These are phyloP conservation scores for Spodoptera exigua DNA, from an alignment of 2,888 invertebrate genomes.

Conservation along the genomic window DNA sequence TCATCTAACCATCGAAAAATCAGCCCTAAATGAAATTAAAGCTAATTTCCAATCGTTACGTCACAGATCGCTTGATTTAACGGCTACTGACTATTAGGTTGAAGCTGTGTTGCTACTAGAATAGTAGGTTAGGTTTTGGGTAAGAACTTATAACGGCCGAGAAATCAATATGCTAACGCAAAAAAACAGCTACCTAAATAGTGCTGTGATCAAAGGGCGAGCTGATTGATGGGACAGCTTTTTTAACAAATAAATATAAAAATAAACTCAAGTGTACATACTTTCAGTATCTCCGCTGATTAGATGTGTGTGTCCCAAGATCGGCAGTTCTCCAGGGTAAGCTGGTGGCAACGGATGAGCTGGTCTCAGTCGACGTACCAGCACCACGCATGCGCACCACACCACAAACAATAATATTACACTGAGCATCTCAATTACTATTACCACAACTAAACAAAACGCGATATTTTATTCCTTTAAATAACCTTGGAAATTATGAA, in stretches of 20 bases:
- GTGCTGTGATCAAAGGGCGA: no score
- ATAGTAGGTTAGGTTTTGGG: no score
- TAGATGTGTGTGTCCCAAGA: conserved; percentile 30
- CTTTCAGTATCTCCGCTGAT: conserved; percentile 35
- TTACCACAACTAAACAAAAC: background rate
- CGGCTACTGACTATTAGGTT: no score
- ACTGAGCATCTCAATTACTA: conserved; percentile 33
- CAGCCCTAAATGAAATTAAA: no score
- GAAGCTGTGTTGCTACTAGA: no score
- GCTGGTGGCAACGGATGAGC: conserved; percentile 26
- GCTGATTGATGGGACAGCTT: background rate
- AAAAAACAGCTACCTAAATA: no score
- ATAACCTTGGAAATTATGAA: background rate
- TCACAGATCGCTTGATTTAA: no score
- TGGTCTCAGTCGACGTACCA: conserved; percentile 11
- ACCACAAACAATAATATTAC: conserved; percentile 27
- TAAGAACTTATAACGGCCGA: no score
- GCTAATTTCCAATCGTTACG: no score
- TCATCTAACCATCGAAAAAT: no score
- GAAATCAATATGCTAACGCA: no score
- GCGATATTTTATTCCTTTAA: background rate
- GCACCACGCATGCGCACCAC: conserved; percentile 4
- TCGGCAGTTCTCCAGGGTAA: conserved; percentile 28
- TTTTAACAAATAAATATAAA: no score
- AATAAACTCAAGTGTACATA: conserved; percentile 16